Conservation (phyloP, 2,113 vertebrate genomes). For the Leucopsar rothschildi region DNA sequence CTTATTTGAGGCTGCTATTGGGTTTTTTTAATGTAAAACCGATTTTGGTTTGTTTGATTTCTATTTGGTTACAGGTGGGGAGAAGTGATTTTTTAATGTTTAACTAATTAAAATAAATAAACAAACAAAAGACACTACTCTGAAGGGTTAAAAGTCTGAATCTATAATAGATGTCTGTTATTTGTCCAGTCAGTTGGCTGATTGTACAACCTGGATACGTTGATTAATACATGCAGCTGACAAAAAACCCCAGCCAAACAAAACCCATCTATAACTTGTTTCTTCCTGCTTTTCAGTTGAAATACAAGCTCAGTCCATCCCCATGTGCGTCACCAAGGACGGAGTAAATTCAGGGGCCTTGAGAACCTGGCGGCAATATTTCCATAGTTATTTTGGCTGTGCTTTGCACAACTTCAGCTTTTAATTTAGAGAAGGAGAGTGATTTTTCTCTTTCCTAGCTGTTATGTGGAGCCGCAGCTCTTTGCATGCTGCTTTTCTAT, state of each 20-base stretch:
- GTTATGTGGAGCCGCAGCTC: background rate
- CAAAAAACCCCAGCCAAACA: slow-evolving; percentile 23
- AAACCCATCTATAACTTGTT: slow-evolving; percentile 32
- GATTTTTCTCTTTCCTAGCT: background rate
- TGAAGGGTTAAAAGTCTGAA: slow-evolving; percentile 51
- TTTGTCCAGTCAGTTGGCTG: background rate
- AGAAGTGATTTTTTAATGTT: slow-evolving; percentile 30
- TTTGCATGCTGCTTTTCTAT: background rate
- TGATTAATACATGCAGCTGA: background rate
- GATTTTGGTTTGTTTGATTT: background rate
- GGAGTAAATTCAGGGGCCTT: slow-evolving; percentile 18
- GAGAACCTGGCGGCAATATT: background rate
- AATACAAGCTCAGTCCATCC: background rate
- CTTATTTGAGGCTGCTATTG: background rate
- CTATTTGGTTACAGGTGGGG: slow-evolving; percentile 33
- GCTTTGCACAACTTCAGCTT: slow-evolving; percentile 8
- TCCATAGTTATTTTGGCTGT: background rate
- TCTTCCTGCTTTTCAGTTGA: slow-evolving; percentile 38
- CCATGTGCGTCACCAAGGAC: background rate
- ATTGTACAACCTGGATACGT: background rate
- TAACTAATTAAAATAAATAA: background rate
- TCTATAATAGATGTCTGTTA: background rate
- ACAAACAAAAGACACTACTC: slow-evolving; percentile 23
- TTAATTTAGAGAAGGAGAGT: background rate
- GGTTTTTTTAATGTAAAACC: background rate